Evolutionary conservation across 2,113 vertebrate species (phyloP), one percentile per base, ranked within the genome.

Genomic region (Myotis davidii): DNA sequence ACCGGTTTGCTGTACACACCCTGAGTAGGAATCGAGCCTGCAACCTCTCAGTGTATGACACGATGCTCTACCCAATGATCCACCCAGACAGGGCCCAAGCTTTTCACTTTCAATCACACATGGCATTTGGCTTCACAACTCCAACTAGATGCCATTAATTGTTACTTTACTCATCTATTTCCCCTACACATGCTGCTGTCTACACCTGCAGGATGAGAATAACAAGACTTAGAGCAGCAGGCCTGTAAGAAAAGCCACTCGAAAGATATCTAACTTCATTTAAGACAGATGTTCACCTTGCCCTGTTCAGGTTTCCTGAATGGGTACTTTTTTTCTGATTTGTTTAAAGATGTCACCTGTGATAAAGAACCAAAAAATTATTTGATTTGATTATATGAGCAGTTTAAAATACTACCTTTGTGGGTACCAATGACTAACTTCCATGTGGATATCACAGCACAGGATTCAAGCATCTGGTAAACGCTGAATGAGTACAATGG

Each of bases 401-500:
- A 96, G 70, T 84, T 90, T 64, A 74, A 16, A 64, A 12, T 52
- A 85, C 32, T 93, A 64, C 69, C 79, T 95, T 42, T 82, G 21
- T 78, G 64, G 37, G 67, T 50, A 86, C 29, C 73, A 72, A n/a
- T 89, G 79, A 96, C 32, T 89, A 91, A 90, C 42, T 90, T 93
- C 56, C 65, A 81, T 45, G 42, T 5, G 70, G 39, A 9, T 59
- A 73, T 52, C 73, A 78, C 23, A 76, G 83, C 39, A 70, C 9
- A 95, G 50, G 45, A 90, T 37, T 61, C 91, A 90, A 79, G 65
- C 78, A 85, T 48, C 50, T 96, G 81, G 61, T 39, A 64, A 70
- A 74, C 25, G 84, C 6, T 32, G 39, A 64, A 81, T 86, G 34
- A 96, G 52, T 25, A 76, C 72, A 56, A 67, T 7, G 77, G 48